Percentiles rank a stretch among this genome's conserved stretches.
These are phyloP conservation scores for Brachionus calyciflorus DNA, from an alignment of 1,140 invertebrate species.

Conservation along the genomic window DNA sequence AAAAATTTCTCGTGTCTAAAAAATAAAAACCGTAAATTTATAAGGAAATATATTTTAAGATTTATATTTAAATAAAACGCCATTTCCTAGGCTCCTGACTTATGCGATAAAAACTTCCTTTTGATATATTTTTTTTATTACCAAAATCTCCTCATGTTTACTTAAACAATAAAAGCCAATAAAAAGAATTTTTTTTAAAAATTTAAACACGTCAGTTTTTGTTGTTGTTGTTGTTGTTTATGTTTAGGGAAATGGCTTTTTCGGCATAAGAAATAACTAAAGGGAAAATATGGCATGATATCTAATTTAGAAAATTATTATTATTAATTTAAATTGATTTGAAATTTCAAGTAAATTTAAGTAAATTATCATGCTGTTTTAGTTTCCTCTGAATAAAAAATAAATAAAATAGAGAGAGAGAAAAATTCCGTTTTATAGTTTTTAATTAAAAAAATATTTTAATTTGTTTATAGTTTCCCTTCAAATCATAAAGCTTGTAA, in stretches of 20 bases:
- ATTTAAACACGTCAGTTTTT: constrained; percentile 14
- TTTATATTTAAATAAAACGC: constrained; percentile 16
- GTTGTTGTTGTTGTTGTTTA: not conserved
- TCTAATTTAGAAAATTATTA: too few relatives aligned
- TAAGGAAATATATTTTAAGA: constrained; percentile 18
- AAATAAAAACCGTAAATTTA: not conserved
- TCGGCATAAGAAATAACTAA: too few relatives aligned
- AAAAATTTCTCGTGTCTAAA: constrained; percentile 16
- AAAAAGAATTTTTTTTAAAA: constrained; percentile 3
- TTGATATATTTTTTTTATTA: not conserved
- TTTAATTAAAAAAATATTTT: too few relatives aligned
- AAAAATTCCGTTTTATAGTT: too few relatives aligned
- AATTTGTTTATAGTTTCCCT: too few relatives aligned
- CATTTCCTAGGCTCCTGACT: constrained; percentile 1
- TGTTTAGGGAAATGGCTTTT: constrained; percentile 5
- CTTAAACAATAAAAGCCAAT: constrained; percentile 34
- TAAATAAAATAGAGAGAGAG: too few relatives aligned
- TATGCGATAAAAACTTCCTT: constrained; percentile 8
- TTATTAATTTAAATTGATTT: constrained; percentile 22
- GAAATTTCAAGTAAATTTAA: too few relatives aligned
- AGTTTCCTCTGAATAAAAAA: too few relatives aligned
- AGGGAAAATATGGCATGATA: too few relatives aligned
- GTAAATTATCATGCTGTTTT: too few relatives aligned
- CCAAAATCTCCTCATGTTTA: not conserved
- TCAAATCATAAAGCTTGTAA: too few relatives aligned